Percentiles rank a stretch among this genome's conserved stretches.
phyloP scores from a whole-genome alignment of 2,888 invertebrate species.

The Campopleginae sp. region DNA sequence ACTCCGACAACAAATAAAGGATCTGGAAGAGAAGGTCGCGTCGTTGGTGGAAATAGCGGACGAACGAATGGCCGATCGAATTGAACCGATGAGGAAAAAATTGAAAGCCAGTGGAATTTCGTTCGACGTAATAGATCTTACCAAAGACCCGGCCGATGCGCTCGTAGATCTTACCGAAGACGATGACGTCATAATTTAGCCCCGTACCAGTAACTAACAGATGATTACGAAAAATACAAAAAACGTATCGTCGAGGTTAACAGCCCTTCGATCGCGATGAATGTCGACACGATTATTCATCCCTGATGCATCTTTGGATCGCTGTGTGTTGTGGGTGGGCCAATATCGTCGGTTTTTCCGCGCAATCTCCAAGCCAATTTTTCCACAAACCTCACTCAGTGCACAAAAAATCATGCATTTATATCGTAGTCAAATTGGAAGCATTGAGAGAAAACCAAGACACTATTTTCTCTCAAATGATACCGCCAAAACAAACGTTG shows the following conservation, averaged over 20 bases:
- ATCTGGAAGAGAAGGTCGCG: constrained; percentile 44
- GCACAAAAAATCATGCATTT: constrained; percentile 18
- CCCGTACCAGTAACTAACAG: constrained; percentile 2
- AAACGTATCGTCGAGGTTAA: background rate
- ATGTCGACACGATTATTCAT: constrained; percentile 9
- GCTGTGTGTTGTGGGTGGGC: constrained; percentile 24
- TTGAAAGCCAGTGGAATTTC: constrained; percentile 27
- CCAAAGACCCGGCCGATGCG: constrained; percentile 34
- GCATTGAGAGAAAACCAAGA: constrained; percentile 3
- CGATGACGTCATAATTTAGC: constrained; percentile 45
- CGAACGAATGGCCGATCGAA: constrained; percentile 22
- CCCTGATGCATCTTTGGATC: constrained; percentile 12
- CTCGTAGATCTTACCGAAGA: constrained; percentile 61
- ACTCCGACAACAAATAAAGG: constrained; percentile 44
- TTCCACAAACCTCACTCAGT: constrained; percentile 1
- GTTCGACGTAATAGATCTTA: constrained; percentile 59
- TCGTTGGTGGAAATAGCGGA: constrained; percentile 17
- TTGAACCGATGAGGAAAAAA: constrained; percentile 48
- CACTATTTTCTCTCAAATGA: background rate
- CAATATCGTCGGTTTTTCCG: constrained; percentile 25
- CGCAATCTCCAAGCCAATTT: constrained; percentile 1
- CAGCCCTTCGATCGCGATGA: constrained; percentile 6
- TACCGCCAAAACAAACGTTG: constrained; percentile 1
- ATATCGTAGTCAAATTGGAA: background rate
- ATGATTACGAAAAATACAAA: constrained; percentile 4